Conservation (phyloP, 2,113 vertebrate genomes). For the Anoplopoma fimbria region DNA sequence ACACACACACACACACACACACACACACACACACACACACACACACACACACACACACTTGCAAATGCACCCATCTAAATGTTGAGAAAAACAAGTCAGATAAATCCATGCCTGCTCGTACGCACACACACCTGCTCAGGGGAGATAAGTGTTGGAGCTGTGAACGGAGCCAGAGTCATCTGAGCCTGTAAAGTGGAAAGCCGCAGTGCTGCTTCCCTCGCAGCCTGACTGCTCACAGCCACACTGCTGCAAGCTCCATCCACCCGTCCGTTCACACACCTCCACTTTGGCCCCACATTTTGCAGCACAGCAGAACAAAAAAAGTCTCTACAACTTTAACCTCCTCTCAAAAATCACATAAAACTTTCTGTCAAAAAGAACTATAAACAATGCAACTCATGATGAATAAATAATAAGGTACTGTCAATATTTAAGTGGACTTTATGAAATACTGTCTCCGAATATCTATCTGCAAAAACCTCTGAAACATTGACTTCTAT, state of each 20-base stretch:
- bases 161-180: slow-evolving; percentile 53
- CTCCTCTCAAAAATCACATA: neutral
- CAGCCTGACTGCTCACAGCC: slow-evolving; percentile 42
- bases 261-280: slow-evolving; percentile 6
- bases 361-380: neutral
- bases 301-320: slow-evolving; percentile 20
- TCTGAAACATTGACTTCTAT: neutral
- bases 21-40: slow-evolving; percentile 9
- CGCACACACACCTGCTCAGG: slow-evolving; percentile 69
- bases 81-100: slow-evolving; percentile 47
- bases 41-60: slow-evolving; percentile 16
- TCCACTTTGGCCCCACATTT: slow-evolving; percentile 23
- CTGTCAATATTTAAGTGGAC: too few species aligned
- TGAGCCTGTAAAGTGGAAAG: slow-evolving; percentile 54
- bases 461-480: neutral
- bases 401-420: neutral
- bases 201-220: slow-evolving; percentile 40
- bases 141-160: slow-evolving; percentile 75
- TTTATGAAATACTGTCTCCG: neutral
- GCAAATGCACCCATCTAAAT: slow-evolving; percentile 28
- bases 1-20: neutral
- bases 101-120: slow-evolving; percentile 34
- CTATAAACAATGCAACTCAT: neutral
- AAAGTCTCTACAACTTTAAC: neutral
- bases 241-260: slow-evolving; percentile 24